Conservation (phyloP, 2,888 invertebrate species). For the Conistra vaccinii region DNA sequence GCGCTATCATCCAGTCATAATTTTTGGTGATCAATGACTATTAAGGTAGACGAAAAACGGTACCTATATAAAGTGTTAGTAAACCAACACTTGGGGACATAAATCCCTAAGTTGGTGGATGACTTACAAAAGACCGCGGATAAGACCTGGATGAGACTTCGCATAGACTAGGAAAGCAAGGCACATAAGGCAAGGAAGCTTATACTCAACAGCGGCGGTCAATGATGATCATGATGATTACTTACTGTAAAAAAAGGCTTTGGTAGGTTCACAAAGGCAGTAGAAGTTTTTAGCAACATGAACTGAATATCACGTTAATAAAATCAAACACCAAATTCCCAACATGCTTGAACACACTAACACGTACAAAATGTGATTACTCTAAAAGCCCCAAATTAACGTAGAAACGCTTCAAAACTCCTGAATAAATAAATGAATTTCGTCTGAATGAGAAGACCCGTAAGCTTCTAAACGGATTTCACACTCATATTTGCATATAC, state of each 20-base stretch:
- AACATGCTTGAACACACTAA: constrained; percentile 8
- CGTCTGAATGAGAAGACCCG: constrained; percentile 12
- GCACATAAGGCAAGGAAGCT: neutral
- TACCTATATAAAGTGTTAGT: neutral
- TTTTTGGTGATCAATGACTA: neutral
- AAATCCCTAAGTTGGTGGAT: neutral
- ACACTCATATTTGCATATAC: constrained; percentile 30
- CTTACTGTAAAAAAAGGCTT: no score
- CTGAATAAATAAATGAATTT: constrained; percentile 47
- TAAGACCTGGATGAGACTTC: neutral
- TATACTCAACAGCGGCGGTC: no score
- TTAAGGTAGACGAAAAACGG: neutral
- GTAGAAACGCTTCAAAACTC: constrained; percentile 28
- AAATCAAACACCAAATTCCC: neutral
- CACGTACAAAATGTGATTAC: constrained; percentile 36
- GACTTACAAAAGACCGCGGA: neutral
- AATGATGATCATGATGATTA: no score
- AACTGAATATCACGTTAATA: neutral
- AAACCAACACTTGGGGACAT: no score
- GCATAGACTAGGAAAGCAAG: neutral
- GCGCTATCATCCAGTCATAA: neutral
- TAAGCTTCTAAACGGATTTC: constrained; percentile 48
- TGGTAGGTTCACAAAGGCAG: neutral
- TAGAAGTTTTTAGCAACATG: neutral
- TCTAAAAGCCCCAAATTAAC: constrained; percentile 43